These are phyloP conservation scores for Recurvirostra avosetta DNA, from an alignment of 2,113 vertebrate species.

Conservation along the genomic window DNA sequence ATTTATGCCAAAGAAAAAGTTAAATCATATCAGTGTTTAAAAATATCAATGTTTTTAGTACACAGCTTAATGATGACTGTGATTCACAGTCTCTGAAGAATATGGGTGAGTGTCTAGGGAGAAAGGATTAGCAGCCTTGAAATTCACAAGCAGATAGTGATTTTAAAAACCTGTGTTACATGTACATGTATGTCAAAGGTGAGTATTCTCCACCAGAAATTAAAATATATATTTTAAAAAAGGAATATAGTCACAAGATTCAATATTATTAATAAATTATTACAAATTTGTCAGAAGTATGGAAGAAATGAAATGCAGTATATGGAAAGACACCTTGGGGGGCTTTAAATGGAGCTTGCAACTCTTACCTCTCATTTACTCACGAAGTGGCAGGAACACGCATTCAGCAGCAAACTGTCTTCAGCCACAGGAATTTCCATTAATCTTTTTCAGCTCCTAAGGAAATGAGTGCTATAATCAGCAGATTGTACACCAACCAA, in stretches of 20 bases:
- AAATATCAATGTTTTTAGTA: not conserved
- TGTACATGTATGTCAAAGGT: rapidly evolving
- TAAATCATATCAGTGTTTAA: not conserved
- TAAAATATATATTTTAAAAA: rapidly evolving
- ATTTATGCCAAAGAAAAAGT: not conserved
- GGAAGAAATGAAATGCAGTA: not conserved
- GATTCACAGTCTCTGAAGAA: not conserved
- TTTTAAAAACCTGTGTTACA: not conserved
- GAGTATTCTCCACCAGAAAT: not conserved
- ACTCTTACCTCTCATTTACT: not conserved
- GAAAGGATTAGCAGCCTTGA: not conserved
- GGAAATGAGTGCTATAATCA: not conserved
- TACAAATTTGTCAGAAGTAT: not conserved
- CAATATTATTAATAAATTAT: not conserved
- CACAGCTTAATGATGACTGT: not conserved
- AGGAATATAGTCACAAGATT: not conserved
- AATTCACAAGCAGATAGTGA: not conserved
- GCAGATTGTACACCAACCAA: rapidly evolving
- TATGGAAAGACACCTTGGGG: not conserved
- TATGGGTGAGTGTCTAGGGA: not conserved
- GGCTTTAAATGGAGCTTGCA: not conserved
- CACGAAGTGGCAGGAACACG: rapidly evolving
- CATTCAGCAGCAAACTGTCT: not conserved
- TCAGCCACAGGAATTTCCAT: not conserved
- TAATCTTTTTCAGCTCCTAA: not conserved